A percentile compares a stretch with the other conserved stretches of the same genome.
These are phyloP conservation scores for Myoxocephalus aenaeus DNA, from an alignment of 2,797 vertebrate species.

Conservation along the genomic window DNA sequence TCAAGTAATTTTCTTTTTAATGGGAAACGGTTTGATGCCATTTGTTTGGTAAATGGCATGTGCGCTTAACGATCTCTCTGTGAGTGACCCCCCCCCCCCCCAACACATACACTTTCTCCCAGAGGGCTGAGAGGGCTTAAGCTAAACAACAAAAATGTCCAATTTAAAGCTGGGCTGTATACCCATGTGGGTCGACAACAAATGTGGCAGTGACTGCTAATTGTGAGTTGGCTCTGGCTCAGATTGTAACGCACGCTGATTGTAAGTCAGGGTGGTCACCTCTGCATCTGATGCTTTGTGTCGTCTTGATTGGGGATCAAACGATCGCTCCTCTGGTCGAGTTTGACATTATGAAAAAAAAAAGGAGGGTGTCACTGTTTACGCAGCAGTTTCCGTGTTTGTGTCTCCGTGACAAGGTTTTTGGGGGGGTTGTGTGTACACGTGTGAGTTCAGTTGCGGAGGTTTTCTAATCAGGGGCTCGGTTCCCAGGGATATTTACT, in stretches of 20 bases:
- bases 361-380: conserved; percentile 9
- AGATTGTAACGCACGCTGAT: conserved; percentile 42
- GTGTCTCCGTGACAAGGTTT: conserved; percentile 12
- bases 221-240: conserved; percentile 46
- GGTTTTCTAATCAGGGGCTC: conserved; percentile 63
- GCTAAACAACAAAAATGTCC: conserved; percentile 46
- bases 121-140: conserved; percentile 40
- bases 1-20: conserved; percentile 80
- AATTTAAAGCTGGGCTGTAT: conserved; percentile 44
- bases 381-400: neutral
- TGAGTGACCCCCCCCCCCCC: conserved; percentile 26
- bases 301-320: neutral
- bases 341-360: conserved; percentile 2
- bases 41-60: conserved; percentile 79
- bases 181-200: conserved; percentile 40
- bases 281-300: conserved; percentile 32
- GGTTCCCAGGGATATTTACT: conserved; percentile 81
- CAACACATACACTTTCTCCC: conserved; percentile 19
- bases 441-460: conserved; percentile 22
- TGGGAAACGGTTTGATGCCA: conserved; percentile 74
- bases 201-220: conserved; percentile 49
- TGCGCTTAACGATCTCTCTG: conserved; percentile 66
- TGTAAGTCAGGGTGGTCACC: conserved; percentile 18
- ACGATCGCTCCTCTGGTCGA: neutral
- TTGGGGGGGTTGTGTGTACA: conserved; percentile 1